Evolutionary conservation across 2,113 vertebrate species (phyloP).

Genomic region (Anseranas semipalmata): DNA sequence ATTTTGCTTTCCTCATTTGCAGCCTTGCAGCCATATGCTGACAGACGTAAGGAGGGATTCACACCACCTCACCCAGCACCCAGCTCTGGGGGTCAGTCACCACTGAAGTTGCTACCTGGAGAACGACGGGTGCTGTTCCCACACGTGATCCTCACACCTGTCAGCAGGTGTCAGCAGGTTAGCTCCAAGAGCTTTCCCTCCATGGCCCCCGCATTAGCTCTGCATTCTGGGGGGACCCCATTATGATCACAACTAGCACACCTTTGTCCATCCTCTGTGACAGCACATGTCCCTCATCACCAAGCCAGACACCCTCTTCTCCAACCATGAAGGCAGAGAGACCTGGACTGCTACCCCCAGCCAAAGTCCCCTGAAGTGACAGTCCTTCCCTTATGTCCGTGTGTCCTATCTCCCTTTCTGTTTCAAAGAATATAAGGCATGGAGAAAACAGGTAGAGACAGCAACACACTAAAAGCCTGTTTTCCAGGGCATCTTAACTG

Average conservation of each 20-base stretch:
- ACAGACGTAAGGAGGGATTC: not conserved
- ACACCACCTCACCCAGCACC: not conserved
- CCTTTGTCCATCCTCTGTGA: not conserved
- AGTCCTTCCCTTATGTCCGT: fast-evolving
- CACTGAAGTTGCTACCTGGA: fast-evolving
- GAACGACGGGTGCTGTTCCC: not conserved
- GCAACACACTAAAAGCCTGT: not conserved
- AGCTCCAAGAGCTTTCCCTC: not conserved
- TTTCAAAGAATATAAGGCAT: not conserved
- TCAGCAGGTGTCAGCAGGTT: not conserved
- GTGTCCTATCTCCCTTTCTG: not conserved
- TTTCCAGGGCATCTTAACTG: not conserved
- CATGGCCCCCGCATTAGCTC: fast-evolving
- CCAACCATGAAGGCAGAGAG: not conserved
- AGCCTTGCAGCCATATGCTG: not conserved
- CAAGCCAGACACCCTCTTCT: not conserved
- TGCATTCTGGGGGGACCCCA: not conserved
- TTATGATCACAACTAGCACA: no score
- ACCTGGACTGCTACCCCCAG: not conserved
- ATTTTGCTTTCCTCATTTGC: not conserved
- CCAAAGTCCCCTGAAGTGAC: not conserved
- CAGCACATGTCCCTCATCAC: fast-evolving
- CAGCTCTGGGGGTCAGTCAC: not conserved
- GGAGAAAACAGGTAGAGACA: not conserved
- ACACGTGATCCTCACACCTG: fast-evolving